These are phyloP conservation scores for Conus betulinus DNA, from an alignment of 1,140 invertebrate species.

Conservation along the genomic window DNA sequence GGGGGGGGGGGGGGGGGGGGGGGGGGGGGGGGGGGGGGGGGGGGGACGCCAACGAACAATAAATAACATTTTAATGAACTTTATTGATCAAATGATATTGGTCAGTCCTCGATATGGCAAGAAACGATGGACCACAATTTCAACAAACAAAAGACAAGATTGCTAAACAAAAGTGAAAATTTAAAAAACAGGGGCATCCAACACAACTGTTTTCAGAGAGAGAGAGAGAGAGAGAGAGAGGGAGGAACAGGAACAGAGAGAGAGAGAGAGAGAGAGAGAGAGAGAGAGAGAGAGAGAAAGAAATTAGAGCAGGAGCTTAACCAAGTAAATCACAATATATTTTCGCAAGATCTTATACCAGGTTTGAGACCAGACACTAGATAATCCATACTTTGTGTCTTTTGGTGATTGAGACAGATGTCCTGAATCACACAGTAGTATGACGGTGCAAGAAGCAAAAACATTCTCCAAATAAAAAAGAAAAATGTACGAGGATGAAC, in stretches of 20 bases:
- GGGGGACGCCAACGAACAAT: not conserved
- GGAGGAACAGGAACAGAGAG: not conserved
- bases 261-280: conserved; percentile 6
- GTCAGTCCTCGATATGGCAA: not conserved
- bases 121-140: not conserved
- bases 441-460: too few species aligned
- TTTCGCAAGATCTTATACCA: too few species aligned
- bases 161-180: too few species aligned
- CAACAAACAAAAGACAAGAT: not conserved
- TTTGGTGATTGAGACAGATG: too few species aligned
- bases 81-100: not conserved
- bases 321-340: too few species aligned
- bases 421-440: too few species aligned
- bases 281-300: conserved; percentile 8
- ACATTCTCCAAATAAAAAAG: too few species aligned
- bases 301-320: not conserved
- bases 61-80: not conserved
- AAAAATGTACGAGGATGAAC: too few species aligned
- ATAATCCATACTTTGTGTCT: too few species aligned
- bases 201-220: not conserved
- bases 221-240: conserved; percentile 15
- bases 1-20: not conserved
- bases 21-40: not conserved
- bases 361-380: too few species aligned
- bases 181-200: too few species aligned